Percentiles rank a stretch among this genome's conserved stretches.
Evolutionary conservation across 2,888 invertebrate genomes (phyloP).

Genomic region (Cheiracanthium punctorium): DNA sequence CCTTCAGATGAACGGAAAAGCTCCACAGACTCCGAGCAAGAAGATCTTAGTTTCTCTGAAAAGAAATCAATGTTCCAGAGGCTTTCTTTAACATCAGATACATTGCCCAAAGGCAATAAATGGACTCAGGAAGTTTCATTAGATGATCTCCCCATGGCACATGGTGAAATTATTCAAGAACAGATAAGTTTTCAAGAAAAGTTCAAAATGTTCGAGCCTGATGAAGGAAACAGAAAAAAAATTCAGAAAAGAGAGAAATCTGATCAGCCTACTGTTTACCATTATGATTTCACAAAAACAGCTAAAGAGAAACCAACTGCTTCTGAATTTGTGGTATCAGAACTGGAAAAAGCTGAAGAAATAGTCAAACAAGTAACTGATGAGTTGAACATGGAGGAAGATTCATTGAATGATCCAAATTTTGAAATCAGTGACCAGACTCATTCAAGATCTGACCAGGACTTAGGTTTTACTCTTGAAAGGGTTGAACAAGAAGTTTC

Average conservation of each 20-base stretch:
- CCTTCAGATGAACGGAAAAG: constrained; percentile 33
- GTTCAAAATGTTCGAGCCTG: constrained; percentile 62
- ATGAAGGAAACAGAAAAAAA: constrained; percentile 55
- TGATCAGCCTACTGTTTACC: constrained; percentile 62
- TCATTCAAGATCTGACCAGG: constrained; percentile 19
- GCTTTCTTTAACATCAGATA: constrained; percentile 61
- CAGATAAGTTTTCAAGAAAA: constrained; percentile 68
- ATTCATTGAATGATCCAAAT: constrained; percentile 18
- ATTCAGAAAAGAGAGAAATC: constrained; percentile 55
- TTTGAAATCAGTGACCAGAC: constrained; percentile 10
- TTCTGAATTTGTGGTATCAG: constrained; percentile 41
- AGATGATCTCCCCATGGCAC: constrained; percentile 63
- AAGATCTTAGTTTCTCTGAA: constrained; percentile 66
- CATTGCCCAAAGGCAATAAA: constrained; percentile 36
- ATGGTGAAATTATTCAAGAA: constrained; percentile 70
- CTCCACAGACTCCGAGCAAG: constrained; percentile 60
- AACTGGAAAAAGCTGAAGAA: constrained; percentile 59
- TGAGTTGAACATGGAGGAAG: constrained; percentile 40
- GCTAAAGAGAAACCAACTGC: constrained; percentile 27
- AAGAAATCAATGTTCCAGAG: constrained; percentile 69
- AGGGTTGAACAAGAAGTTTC: constrained; percentile 63
- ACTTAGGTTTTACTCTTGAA: constrained; percentile 52
- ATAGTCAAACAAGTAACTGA: constrained; percentile 59
- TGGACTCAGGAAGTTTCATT: constrained; percentile 58
- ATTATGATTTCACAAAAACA: constrained; percentile 56